Evolutionary conservation across 2,797 vertebrate genomes (phyloP).

Genomic region (Peromyscus nudipes): DNA sequence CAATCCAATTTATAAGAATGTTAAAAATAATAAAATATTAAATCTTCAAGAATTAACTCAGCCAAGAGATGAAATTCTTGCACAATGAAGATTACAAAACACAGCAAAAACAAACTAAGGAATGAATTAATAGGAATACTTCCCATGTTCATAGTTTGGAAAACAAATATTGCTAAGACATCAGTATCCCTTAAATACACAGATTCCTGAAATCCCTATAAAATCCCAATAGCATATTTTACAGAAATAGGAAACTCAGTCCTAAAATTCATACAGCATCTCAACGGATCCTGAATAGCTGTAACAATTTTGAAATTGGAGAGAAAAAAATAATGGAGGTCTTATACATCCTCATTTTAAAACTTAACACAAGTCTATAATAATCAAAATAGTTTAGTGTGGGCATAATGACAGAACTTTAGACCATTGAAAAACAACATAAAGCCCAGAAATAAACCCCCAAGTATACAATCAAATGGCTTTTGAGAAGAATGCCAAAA

Average conservation of each 20-base stretch:
- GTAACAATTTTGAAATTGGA: not conserved
- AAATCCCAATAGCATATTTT: not conserved
- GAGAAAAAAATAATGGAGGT: not conserved
- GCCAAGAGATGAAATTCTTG: not conserved
- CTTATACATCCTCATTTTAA: not conserved
- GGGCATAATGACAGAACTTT: not conserved
- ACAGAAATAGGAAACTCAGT: not conserved
- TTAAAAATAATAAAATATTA: not conserved
- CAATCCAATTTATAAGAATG: not conserved
- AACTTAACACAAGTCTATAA: not conserved
- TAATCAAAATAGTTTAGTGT: not conserved
- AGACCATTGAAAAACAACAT: not conserved
- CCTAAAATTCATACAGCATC: not conserved
- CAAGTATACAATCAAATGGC: not conserved
- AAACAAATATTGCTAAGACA: not conserved
- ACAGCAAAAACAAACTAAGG: not conserved
- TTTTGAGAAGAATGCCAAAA: not conserved
- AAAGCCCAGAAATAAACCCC: not conserved
- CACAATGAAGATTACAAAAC: not conserved
- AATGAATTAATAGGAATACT: not conserved
- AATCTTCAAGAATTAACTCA: not conserved
- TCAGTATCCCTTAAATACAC: not conserved
- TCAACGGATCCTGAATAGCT: not conserved
- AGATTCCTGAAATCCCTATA: not conserved
- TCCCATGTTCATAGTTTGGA: not conserved